These are phyloP conservation scores for Oreochromis grahami DNA, from an alignment of 2,797 vertebrate species.

Conservation along the genomic window DNA sequence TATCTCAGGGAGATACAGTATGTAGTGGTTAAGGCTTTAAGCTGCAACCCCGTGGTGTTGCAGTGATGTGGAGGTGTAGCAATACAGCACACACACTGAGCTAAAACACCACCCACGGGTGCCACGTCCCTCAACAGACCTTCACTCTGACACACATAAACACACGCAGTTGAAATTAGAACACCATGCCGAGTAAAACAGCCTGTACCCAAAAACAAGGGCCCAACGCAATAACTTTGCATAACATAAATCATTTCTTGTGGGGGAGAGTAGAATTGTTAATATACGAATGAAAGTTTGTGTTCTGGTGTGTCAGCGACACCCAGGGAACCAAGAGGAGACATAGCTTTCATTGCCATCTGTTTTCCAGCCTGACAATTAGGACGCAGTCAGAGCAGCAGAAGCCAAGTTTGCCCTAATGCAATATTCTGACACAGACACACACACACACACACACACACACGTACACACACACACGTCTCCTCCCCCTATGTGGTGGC, in stretches of 20 bases:
- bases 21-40: conserved; percentile 33
- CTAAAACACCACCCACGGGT: conserved; percentile 49
- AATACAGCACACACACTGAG: conserved; percentile 36
- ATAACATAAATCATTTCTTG: conserved; percentile 49
- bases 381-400: conserved; percentile 52
- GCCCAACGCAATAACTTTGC: conserved; percentile 59
- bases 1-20: background rate
- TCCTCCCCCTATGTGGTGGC: background rate
- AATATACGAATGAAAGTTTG: conserved; percentile 19
- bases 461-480: background rate
- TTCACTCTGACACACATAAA: conserved; percentile 12
- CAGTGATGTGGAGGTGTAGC: conserved; percentile 44
- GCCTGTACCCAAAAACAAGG: conserved; percentile 34
- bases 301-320: background rate
- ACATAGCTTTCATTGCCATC: conserved; percentile 43
- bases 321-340: conserved; percentile 20
- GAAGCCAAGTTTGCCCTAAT: conserved; percentile 53
- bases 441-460: background rate
- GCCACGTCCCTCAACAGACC: conserved; percentile 57
- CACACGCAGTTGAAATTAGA: background rate
- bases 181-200: background rate
- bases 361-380: conserved; percentile 62
- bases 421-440: conserved; percentile 39
- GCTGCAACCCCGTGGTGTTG: conserved; percentile 44
- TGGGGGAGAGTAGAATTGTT: background rate